Conservation (phyloP, 2,888 invertebrate genomes). For the Apotomis capreana region DNA sequence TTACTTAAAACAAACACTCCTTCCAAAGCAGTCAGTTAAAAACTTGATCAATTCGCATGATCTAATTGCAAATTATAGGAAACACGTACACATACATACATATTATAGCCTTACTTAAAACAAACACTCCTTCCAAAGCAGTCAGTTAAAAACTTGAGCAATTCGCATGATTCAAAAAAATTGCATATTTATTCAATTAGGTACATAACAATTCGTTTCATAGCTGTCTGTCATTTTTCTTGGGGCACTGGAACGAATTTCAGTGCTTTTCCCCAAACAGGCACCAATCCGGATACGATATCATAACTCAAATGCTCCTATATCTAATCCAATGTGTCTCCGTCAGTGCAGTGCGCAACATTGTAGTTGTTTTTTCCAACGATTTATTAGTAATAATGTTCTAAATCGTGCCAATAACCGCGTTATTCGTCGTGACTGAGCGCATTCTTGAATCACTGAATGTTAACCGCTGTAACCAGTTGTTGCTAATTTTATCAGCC, state of each 20-base stretch:
- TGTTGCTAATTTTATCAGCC: constrained; percentile 4
- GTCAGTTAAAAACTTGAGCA: no score
- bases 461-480: constrained; percentile 21
- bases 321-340: neutral
- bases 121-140: no score
- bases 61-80: no score
- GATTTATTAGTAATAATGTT: neutral
- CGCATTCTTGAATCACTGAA: constrained; percentile 20
- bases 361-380: neutral
- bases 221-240: neutral
- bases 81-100: no score
- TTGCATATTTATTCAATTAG: no score
- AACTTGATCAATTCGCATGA: no score
- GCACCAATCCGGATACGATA: neutral
- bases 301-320: neutral
- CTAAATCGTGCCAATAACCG: constrained; percentile 3
- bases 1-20: no score
- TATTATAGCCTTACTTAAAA: no score
- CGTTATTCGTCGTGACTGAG: constrained; percentile 6
- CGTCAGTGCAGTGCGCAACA: constrained; percentile 3
- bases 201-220: neutral
- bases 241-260: neutral
- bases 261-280: neutral
- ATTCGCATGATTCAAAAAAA: no score
- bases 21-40: no score